Conservation (phyloP, 1,140 invertebrate genomes). For the Drosophila parvula region DNA sequence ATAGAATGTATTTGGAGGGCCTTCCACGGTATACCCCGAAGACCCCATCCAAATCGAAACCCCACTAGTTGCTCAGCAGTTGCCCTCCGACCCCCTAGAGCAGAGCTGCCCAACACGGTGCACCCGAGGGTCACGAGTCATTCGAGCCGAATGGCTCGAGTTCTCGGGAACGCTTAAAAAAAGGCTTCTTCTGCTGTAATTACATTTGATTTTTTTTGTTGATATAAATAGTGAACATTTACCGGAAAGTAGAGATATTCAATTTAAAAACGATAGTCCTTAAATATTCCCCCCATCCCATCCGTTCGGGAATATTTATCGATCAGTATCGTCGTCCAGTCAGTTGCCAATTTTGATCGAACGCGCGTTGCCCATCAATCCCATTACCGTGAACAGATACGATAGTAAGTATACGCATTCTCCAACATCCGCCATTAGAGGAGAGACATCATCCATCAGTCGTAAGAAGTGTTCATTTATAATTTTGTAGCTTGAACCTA, state of each 20-base stretch:
- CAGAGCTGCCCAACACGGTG: not conserved
- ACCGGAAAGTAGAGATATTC: conserved; percentile 77
- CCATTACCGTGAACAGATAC: conserved; percentile 17
- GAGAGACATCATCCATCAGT: conserved; percentile 1
- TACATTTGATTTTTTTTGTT: conserved; percentile 20
- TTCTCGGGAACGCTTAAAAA: conserved; percentile 10
- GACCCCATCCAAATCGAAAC: not conserved
- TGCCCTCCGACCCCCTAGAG: not conserved
- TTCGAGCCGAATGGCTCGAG: not conserved
- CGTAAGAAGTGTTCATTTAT: conserved; percentile 22
- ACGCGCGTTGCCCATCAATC: conserved; percentile 26
- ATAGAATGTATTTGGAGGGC: not conserved
- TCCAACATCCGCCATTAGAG: conserved; percentile 23
- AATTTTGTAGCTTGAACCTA: conserved; percentile 10
- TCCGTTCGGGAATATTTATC: conserved; percentile 61
- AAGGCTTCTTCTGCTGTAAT: conserved; percentile 1
- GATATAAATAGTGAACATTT: conserved; percentile 84
- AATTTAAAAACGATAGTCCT: conserved; percentile 61
- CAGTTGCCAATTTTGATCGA: conserved; percentile 40
- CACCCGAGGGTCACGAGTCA: not conserved
- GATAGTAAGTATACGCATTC: conserved; percentile 46
- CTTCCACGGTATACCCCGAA: not conserved
- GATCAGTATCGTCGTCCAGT: conserved; percentile 59
- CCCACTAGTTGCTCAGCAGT: conserved; percentile 6
- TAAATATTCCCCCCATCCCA: conserved; percentile 59